phyloP scores from a whole-genome alignment of 2,797 vertebrate species.

The Selene dorsalis region DNA sequence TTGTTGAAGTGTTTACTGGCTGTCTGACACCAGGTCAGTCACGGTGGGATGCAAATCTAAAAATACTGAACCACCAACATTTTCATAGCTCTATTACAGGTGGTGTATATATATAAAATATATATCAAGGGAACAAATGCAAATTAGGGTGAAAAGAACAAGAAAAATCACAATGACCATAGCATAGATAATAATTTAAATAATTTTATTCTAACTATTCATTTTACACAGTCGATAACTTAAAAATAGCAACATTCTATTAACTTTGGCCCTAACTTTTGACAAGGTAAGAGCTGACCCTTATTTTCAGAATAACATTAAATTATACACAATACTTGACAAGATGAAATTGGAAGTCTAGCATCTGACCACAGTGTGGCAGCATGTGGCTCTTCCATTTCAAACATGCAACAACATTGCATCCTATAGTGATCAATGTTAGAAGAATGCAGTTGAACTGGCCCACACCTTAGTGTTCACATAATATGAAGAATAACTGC shows the following conservation, averaged over 20 bases:
- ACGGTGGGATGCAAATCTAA: neutral
- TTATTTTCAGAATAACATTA: neutral
- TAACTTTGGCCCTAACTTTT: neutral
- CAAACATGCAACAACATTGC: neutral
- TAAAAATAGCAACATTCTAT: neutral
- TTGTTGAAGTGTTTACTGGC: too few relatives aligned
- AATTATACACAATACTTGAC: neutral
- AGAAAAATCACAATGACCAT: neutral
- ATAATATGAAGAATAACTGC: neutral
- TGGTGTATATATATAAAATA: too few relatives aligned
- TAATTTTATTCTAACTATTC: constrained; percentile 14
- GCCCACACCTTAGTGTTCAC: neutral
- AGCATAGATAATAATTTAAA: neutral
- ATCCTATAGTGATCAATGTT: neutral
- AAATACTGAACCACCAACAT: neutral
- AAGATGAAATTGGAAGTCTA: neutral
- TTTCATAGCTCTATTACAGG: neutral
- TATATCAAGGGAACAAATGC: too few relatives aligned
- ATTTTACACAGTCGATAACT: neutral
- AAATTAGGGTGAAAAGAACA: neutral
- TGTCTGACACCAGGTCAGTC: neutral
- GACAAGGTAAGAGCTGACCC: neutral
- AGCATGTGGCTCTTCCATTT: constrained; percentile 18
- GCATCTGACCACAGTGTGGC: constrained; percentile 51
- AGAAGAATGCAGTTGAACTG: constrained; percentile 18